Evolutionary conservation across 1,140 invertebrate species (phyloP), one percentile per base, ranked within the genome.

Genomic region (Apis laboriosa): DNA sequence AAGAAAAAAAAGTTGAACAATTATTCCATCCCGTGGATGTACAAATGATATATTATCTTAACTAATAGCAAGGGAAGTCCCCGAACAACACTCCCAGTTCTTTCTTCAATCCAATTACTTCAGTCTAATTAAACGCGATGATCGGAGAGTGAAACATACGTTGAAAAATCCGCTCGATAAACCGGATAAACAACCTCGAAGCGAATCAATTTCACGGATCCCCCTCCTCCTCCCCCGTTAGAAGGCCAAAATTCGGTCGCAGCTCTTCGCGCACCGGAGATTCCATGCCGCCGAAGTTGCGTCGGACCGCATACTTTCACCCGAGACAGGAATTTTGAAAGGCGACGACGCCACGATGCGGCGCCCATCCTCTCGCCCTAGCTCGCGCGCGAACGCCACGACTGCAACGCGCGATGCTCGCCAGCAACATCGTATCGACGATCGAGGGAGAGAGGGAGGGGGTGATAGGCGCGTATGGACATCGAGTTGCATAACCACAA

Each of bases 401-500:
- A 34, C 0, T 4, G 34, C 34, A 34, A 34, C 34, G 34, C 34
- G 2, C 3, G 34, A 34, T 34, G 2, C 34, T 34, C 34, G 34
- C 34, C 3, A 2, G 28, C 28, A 34, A 34, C 34, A 34, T 7
- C 19, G 8, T 0, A 43, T 87, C 86, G 63, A 80, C 75, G 84
- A 88, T 88, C 76, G 83, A 66, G 34, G 66, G 21, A 24, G 24
- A 24, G 24, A 24, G 34, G 34, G 34, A 34, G 49, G 71, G 55
- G 13, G n/a, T 34, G 83, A 88, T 87, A 77, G 72, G 79, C 67
- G 49, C 60, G 34, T 43, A 43, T 70, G 84, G 77, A 88, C 83
- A 77, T 83, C 77, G 79, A 88, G 86, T 80, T 80, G 84, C 83
- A 87, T 80, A 83, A 87, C 83, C 87, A 80, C 84, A 88, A 88